Evolutionary conservation across 2,797 vertebrate genomes (phyloP), one percentile per base, ranked within the genome.

Genomic region (Anableps anableps): DNA sequence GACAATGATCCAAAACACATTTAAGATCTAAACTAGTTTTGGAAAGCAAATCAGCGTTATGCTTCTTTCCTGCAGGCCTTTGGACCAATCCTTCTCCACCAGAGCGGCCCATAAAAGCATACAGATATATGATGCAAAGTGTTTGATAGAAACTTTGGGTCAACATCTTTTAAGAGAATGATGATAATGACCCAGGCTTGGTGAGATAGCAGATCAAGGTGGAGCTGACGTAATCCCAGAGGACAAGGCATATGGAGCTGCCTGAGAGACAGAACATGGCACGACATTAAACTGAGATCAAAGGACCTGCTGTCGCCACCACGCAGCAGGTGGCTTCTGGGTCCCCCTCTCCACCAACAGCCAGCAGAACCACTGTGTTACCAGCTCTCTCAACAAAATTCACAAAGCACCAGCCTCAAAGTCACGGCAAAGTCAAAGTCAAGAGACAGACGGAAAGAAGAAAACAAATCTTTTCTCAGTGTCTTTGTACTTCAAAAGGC

Each of bases 401-500:
- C 82, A 88, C 55, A 91, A 92, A 89, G 83, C 83, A 77, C 55
- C 76, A 80, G 76, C 74, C 82, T 92, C 91, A 95, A 95, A 95
- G 94, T 95, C 95, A 81, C 76, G 0, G 82, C 91, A 95, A 94
- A 95, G 94, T 95, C 91, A 91, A 89, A 89, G 85, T 88, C 88
- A 81, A 86, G 88, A 91, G 87, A 88, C 86, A 92, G 92, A 91
- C 74, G 76, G 75, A 79, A 80, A 79, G 74, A 83, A 83, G 82
- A 93, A 90, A 93, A 90, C 86, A 91, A 93, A 91, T 91, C 91
- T 92, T 90, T 91, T 88, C 74, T 86, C 88, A 88, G 85, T 17
- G 85, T 87, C 92, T 95, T 93, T 95, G 93, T 90, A 93, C 88
- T 93, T 94, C 88, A 94, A 94, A 94, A 92, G 23, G 89, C 85